Base-by-base conservation (phyloP, 2,797 vertebrate genomes). In the Urosaurus nigricauda region DNA sequence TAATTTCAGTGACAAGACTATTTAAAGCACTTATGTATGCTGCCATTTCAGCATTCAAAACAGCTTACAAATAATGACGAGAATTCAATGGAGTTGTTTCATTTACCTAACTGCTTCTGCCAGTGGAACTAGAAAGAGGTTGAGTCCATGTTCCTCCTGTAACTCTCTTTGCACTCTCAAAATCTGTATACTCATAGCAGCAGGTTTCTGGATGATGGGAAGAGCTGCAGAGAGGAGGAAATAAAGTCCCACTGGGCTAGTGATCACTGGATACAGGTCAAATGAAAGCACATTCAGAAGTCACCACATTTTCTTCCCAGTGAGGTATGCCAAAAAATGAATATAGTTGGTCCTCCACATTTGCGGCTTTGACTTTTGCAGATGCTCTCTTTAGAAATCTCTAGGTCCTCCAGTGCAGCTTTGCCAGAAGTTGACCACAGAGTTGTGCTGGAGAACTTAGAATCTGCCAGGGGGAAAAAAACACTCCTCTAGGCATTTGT, bases 31-130 rank as follows among this genome's bases (percentile, higher is more conserved):
- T 60, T 74, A 47, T 11, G 11, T 79, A 53, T 53, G 21, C 75
- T 79, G 47, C 21, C 37, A 37, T 86, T 79, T 70, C 9, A 87
- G 35, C 29, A 81, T 58, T 81, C 35, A 60, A 81, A 81, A 26
- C 58, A 12, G 16, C 47, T 32, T 40, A 29, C 26, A 73, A 81
- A 60, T 63, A 70, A 71, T 32, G 17, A 40, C 19, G 24, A 43
- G 9, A 8, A 43, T 43, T 21, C 19, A 40, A 43, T 2, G 43
- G 74, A 75, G 21, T 43, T 73, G 16, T 73, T 40, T 40, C 37
- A 43, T 40, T 75, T 5, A 75, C 9, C 21, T 24, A 37, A 75
- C 21, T 75, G 8, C 9, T 75, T 24, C 74, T 75, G 74, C 26
- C 37, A 75, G 73, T 75, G 35, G n/a, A 24, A 75, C 73, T 24